phyloP scores from a whole-genome alignment of 2,113 vertebrate genomes.

The Lamprotornis superbus region DNA sequence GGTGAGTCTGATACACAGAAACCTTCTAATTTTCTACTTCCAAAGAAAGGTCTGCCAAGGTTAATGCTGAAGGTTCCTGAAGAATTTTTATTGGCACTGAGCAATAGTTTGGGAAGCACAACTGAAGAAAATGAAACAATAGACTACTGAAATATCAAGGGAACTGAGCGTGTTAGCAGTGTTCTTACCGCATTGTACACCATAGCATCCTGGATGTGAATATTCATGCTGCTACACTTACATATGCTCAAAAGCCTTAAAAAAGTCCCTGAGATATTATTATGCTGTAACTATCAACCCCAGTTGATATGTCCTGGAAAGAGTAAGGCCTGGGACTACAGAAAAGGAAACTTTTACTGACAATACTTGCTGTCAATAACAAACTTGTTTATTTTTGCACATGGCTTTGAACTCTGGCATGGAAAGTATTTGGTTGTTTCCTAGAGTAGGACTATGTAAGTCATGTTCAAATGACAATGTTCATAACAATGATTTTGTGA shows the following conservation, averaged over 20 bases:
- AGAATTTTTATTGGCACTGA: constrained; percentile 44
- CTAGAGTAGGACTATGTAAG: neutral
- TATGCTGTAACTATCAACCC: constrained; percentile 21
- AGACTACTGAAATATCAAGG: constrained; percentile 41
- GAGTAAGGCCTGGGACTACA: neutral
- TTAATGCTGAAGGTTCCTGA: constrained; percentile 8
- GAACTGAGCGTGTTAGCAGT: constrained; percentile 34
- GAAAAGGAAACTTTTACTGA: neutral
- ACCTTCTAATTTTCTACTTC: constrained; percentile 51
- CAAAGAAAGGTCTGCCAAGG: constrained; percentile 48
- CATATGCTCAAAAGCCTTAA: constrained; percentile 20
- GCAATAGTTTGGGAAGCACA: constrained; percentile 32
- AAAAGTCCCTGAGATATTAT: constrained; percentile 6
- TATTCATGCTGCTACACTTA: constrained; percentile 58
- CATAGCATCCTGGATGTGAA: constrained; percentile 45
- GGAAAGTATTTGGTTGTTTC: neutral
- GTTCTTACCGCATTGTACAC: constrained; percentile 26
- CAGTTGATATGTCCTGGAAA: neutral
- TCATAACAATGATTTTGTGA: neutral
- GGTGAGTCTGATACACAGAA: constrained; percentile 46
- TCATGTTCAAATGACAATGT: too few relatives aligned
- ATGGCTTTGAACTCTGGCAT: neutral
- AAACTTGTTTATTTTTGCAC: neutral
- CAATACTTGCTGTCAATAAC: neutral
- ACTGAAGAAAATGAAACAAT: constrained; percentile 47